Evolutionary conservation across 2,888 invertebrate species (phyloP), one percentile per base, ranked within the genome.

Genomic region (Mythimna ferrago): DNA sequence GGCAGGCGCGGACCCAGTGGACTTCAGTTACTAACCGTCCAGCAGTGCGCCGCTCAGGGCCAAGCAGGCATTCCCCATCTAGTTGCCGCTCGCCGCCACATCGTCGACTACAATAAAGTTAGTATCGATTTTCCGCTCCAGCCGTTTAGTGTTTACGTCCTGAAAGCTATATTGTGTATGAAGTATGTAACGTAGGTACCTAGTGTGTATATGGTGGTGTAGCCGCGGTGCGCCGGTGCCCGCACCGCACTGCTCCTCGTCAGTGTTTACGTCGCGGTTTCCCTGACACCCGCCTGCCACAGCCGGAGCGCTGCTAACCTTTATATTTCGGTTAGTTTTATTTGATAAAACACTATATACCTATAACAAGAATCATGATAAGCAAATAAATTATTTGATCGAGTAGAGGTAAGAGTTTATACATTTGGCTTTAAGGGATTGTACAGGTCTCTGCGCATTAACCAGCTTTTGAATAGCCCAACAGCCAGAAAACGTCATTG

Each of bases 91-190:
- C 56, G 60, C 54, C 71, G 35, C 67, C n/a, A 53, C 60, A 71
- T 64, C 71, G 60, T 51, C 66, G 26, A 56, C 64, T 58, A 32
- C 66, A 44, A 54, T 61, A 61, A 79, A 77, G 85, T 86, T 73
- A 86, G 84, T 86, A 86, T 84, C 63, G 79, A 83, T 79, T 79
- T 66, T 62, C 48, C 63, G 56, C 57, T 71, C n/a, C 44, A 65
- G 48, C 60, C 21, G 65, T 26, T 51, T 63, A 26, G 66, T 71
- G 56, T 54, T 72, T 73, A 58, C 41, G 53, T 68, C 57, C 71
- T 56, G 57, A 56, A 69, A 56, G 32, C 41, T 54, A 54, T 68
- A n/a, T 48, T 56, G 32, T 54, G 41, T 53, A 35, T 53, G 14
- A 48, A 26, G 16, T n/a, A 11, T 16, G 32, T n/a, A 21, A 56